phyloP scores from a whole-genome alignment of 2,797 vertebrate species.

The Pipistrellus kuhlii region DNA sequence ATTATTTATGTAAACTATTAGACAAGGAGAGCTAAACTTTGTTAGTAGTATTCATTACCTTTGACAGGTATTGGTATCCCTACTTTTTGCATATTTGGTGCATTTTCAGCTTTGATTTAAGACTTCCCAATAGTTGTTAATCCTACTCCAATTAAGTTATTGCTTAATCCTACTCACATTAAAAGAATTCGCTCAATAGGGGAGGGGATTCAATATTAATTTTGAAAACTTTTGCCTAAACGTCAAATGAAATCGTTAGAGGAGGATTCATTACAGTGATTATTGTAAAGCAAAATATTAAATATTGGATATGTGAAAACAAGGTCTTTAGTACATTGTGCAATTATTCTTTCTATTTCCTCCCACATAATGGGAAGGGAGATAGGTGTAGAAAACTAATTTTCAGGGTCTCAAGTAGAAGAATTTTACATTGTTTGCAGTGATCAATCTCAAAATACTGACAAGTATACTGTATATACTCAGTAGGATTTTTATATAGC shows the following conservation, averaged over 20 bases:
- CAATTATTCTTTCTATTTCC: background rate
- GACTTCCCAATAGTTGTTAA: conserved; percentile 32
- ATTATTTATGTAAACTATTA: background rate
- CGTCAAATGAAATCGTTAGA: conserved; percentile 12
- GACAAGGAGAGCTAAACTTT: background rate
- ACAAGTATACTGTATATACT: background rate
- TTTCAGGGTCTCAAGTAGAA: background rate
- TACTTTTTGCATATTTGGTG: background rate
- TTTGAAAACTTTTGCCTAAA: conserved; percentile 26
- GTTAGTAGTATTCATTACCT: background rate
- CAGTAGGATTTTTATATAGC: background rate
- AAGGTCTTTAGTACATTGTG: background rate
- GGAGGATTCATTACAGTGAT: background rate
- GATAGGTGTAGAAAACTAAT: background rate
- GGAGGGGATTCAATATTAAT: background rate
- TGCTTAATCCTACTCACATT: conserved; percentile 14
- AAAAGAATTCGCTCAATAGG: conserved; percentile 48
- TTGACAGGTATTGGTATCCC: background rate
- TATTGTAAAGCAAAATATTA: conserved; percentile 22
- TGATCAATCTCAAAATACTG: background rate
- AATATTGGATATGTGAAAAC: background rate
- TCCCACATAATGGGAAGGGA: background rate
- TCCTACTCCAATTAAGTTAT: background rate
- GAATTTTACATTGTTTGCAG: background rate
- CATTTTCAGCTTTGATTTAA: conserved; percentile 51